These are phyloP conservation scores for Sorex maritimensis DNA, from an alignment of 2,797 vertebrate genomes.

Conservation along the genomic window DNA sequence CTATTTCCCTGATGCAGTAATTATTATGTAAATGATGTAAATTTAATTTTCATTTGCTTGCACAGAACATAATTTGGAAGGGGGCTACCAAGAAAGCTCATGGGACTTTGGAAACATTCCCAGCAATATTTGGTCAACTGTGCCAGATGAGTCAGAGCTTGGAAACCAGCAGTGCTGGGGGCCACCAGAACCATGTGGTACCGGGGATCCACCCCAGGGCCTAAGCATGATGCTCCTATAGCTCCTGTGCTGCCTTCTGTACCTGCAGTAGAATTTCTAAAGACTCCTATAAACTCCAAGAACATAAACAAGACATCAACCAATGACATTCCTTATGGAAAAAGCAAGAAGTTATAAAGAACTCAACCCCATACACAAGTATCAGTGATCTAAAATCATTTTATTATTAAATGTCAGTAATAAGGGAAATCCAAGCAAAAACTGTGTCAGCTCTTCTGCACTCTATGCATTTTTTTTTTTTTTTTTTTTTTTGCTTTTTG, in stretches of 20 bases:
- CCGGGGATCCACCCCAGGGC: too few relatives aligned
- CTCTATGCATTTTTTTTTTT: neutral
- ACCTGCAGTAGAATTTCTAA: neutral
- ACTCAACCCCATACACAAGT: conserved; percentile 48
- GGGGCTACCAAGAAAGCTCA: too few relatives aligned
- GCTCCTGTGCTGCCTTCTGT: too few relatives aligned
- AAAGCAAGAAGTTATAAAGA: conserved; percentile 60
- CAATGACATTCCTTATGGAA: neutral
- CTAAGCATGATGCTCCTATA: too few relatives aligned
- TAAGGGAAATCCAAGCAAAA: conserved; percentile 60
- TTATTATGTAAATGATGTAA: neutral
- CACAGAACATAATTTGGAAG: conserved; percentile 59
- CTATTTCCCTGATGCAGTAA: too few relatives aligned
- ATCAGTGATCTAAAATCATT: conserved; percentile 35
- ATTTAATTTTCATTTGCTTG: conserved; percentile 69
- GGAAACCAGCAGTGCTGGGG: too few relatives aligned
- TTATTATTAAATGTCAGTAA: conserved; percentile 58
- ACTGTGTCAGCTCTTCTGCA: neutral
- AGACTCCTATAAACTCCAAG: conserved; percentile 11
- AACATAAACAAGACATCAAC: conserved; percentile 21
- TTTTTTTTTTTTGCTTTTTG: too few relatives aligned
- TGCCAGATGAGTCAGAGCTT: too few relatives aligned
- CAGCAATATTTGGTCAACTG: too few relatives aligned
- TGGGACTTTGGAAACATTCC: too few relatives aligned
- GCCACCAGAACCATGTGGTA: too few relatives aligned